Percentiles rank a stretch among this genome's conserved stretches.
Evolutionary conservation across 2,888 invertebrate genomes (phyloP).

Genomic region (Sarcophaga carnaria): DNA sequence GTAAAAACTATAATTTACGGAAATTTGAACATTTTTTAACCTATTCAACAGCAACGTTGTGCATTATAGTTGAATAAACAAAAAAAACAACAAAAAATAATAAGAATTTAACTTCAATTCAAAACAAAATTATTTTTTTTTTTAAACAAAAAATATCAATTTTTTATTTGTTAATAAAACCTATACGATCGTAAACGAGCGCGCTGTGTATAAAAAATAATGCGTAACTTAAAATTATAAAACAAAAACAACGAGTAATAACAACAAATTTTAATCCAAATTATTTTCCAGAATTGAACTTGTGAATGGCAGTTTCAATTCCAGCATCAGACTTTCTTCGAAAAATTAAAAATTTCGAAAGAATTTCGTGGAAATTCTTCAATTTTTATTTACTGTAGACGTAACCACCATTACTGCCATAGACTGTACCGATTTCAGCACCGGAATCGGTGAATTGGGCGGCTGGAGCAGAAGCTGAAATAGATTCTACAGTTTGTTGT

Average conservation of each 20-base stretch:
- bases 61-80: too few relatives aligned
- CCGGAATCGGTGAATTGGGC: not conserved
- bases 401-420: slow-evolving; percentile 76
- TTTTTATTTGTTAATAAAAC: slow-evolving; percentile 23
- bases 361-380: slow-evolving; percentile 27
- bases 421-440: slow-evolving; percentile 72
- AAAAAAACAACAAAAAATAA: too few relatives aligned
- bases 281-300: slow-evolving; percentile 22
- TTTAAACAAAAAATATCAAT: not conserved
- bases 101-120: not conserved
- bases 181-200: slow-evolving; percentile 18
- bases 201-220: slow-evolving; percentile 23
- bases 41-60: too few relatives aligned
- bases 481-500: not conserved
- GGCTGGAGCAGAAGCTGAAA: slow-evolving; percentile 37
- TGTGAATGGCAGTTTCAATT: not conserved
- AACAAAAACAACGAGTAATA: slow-evolving; percentile 6
- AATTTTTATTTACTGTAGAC: slow-evolving; percentile 71
- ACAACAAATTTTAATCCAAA: slow-evolving; percentile 39
- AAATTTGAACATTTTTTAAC: too few relatives aligned
- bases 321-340: slow-evolving; percentile 8
- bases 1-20: too few relatives aligned
- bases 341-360: slow-evolving; percentile 9
- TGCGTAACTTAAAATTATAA: slow-evolving; percentile 37
- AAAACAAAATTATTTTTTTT: not conserved